Conservation (phyloP, 2,113 vertebrate genomes). For the Morphnarchus princeps region DNA sequence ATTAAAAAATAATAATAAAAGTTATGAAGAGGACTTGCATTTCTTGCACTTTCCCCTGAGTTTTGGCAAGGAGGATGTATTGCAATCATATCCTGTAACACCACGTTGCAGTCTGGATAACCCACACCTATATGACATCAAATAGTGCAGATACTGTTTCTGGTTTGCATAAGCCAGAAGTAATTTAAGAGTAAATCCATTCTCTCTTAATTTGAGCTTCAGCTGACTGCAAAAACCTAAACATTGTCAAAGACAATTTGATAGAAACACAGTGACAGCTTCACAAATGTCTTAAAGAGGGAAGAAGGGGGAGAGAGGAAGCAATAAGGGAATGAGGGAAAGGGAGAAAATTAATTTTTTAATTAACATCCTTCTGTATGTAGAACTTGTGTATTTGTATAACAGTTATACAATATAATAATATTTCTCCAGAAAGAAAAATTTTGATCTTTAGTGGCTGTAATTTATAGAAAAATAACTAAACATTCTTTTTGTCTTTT, state of each 20-base stretch:
- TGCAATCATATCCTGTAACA: background rate
- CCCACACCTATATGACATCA: background rate
- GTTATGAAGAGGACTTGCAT: background rate
- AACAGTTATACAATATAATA: background rate
- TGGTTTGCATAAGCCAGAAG: background rate
- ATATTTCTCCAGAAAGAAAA: background rate
- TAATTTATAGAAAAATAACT: background rate
- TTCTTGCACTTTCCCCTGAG: background rate
- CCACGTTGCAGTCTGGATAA: accelerated
- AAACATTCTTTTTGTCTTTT: background rate
- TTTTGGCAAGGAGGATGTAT: background rate
- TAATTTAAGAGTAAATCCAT: background rate
- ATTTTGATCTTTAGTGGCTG: background rate
- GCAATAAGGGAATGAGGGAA: background rate
- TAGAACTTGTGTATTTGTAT: background rate
- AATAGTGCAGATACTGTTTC: background rate
- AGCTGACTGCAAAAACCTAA: background rate
- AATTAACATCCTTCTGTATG: background rate
- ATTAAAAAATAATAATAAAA: background rate
- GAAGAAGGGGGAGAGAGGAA: background rate
- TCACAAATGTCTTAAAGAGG: background rate
- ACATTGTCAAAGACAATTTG: background rate
- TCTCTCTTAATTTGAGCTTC: background rate
- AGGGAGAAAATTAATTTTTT: background rate
- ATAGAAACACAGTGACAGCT: background rate